These are phyloP conservation scores for Euplagia quadripunctaria DNA, from an alignment of 2,888 invertebrate species.

Conservation along the genomic window DNA sequence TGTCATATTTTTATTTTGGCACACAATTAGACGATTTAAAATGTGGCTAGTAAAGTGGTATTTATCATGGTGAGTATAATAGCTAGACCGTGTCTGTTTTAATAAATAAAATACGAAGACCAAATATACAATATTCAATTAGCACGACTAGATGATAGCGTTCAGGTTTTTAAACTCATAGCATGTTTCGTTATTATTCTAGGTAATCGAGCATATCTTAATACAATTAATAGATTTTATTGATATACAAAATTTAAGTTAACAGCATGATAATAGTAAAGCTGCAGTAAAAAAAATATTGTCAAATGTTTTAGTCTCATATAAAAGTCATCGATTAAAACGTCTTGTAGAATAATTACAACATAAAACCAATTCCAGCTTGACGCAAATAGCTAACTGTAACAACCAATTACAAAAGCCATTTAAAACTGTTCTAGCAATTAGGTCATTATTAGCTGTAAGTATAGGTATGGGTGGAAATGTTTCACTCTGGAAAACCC, in stretches of 20 bases:
- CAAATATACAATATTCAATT: not conserved
- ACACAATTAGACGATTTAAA: not conserved
- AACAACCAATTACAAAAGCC: slow-evolving; percentile 1
- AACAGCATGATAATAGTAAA: not conserved
- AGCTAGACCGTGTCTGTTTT: not conserved
- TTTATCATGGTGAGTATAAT: not conserved
- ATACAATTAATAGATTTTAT: too few relatives aligned
- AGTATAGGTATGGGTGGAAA: not conserved
- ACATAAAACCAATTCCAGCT: not conserved
- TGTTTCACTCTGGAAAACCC: not conserved
- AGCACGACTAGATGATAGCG: not conserved
- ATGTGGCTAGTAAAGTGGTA: not conserved
- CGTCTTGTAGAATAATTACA: not conserved
- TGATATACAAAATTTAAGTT: not conserved
- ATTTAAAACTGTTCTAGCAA: not conserved
- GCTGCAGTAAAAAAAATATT: not conserved
- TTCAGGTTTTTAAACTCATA: not conserved
- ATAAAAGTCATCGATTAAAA: not conserved
- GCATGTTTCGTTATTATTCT: not conserved
- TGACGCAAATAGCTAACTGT: slow-evolving; percentile 1
- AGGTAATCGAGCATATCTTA: not conserved
- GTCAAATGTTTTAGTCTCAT: not conserved
- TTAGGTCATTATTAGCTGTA: not conserved
- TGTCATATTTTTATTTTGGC: not conserved
- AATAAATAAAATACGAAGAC: not conserved